Evolutionary conservation across 1,140 invertebrate species (phyloP).

Genomic region (Drosophila lowei): DNA sequence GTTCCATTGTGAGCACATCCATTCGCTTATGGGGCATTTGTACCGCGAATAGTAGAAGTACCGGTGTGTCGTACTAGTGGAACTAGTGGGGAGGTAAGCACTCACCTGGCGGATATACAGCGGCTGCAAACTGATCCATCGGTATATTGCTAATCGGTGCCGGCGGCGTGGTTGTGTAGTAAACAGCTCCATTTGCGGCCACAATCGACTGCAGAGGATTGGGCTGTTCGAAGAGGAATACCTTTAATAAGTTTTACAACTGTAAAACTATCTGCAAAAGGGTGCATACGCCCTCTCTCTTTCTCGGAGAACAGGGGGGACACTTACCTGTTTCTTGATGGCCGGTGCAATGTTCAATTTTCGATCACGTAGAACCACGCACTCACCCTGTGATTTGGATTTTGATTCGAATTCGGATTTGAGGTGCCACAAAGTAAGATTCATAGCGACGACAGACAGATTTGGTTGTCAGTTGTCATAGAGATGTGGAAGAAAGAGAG

Average conservation of each 20-base stretch:
- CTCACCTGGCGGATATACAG: slow-evolving; percentile 83
- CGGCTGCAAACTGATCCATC: slow-evolving; percentile 83
- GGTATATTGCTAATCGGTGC: slow-evolving; percentile 83
- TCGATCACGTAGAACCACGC: slow-evolving; percentile 90
- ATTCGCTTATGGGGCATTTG: too few relatives aligned
- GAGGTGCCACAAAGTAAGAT: not conserved
- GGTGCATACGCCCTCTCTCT: too few relatives aligned
- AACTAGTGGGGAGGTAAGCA: not conserved
- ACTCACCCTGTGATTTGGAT: slow-evolving; percentile 86
- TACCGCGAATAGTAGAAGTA: not conserved
- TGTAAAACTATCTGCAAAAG: not conserved
- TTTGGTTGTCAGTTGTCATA: not conserved
- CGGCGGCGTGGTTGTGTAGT: slow-evolving; percentile 82
- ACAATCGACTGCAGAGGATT: slow-evolving; percentile 79
- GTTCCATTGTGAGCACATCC: not conserved
- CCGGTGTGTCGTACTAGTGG: not conserved
- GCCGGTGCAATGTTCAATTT: slow-evolving; percentile 96
- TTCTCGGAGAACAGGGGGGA: too few relatives aligned
- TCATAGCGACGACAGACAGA: slow-evolving; percentile 1
- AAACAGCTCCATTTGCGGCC: slow-evolving; percentile 82
- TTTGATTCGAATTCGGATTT: too few relatives aligned
- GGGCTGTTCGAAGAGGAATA: slow-evolving; percentile 30
- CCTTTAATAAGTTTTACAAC: slow-evolving; percentile 6
- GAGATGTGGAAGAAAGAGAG: slow-evolving; percentile 32
- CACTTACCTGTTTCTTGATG: slow-evolving; percentile 91